A percentile compares a stretch with the other conserved stretches of the same genome.
Conservation (phyloP, 2,888 invertebrate genomes). For the Agonopterix heracliana region DNA sequence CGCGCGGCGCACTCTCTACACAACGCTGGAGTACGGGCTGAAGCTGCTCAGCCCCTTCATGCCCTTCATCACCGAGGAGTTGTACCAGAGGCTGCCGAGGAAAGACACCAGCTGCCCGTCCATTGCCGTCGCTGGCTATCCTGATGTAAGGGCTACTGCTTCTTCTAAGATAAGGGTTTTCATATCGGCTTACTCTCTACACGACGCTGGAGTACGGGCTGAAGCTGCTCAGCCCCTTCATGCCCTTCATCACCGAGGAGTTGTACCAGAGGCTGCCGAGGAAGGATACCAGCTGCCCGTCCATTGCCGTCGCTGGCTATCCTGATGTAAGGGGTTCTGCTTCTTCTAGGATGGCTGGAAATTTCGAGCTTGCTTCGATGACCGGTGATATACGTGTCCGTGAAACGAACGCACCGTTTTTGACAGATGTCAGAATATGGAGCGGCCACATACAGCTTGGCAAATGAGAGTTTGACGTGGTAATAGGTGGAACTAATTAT, state of each 20-base stretch:
- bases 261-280: constrained; percentile 92
- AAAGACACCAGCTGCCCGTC: constrained; percentile 80
- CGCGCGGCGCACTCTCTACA: constrained; percentile 86
- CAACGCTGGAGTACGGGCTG: constrained; percentile 89
- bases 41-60: constrained; percentile 95
- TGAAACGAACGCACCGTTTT: too few relatives aligned
- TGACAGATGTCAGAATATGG: too few relatives aligned
- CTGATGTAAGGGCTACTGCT: constrained; percentile 56
- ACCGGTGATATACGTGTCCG: too few relatives aligned
- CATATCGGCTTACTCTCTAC: constrained; percentile 87
- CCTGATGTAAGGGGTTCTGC: constrained; percentile 71
- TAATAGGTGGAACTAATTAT: too few relatives aligned
- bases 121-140: constrained; percentile 93
- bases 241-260: constrained; percentile 98
- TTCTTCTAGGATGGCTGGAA: too few relatives aligned
- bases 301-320: constrained; percentile 93
- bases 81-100: constrained; percentile 92
- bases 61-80: constrained; percentile 97
- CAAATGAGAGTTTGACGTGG: too few relatives aligned
- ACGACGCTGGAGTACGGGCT: constrained; percentile 90
- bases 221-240: constrained; percentile 93
- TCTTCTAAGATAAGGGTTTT: too few relatives aligned
- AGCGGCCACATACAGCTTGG: too few relatives aligned
- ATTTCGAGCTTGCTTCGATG: too few relatives aligned
- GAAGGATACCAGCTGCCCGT: constrained; percentile 77